Evolutionary conservation across 2,888 invertebrate species (phyloP).

Genomic region (Xylophagus ater): DNA sequence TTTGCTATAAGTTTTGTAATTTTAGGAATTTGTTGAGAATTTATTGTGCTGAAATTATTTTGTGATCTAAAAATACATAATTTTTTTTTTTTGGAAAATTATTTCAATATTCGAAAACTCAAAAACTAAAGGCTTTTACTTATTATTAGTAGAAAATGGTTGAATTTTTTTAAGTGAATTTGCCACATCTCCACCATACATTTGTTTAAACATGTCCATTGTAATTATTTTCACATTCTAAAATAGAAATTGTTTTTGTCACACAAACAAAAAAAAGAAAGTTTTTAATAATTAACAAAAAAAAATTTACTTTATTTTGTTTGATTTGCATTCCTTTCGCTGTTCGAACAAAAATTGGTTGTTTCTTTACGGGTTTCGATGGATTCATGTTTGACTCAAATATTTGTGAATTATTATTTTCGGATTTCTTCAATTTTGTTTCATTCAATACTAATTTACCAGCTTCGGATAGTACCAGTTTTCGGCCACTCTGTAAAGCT

Average conservation of each 20-base stretch:
- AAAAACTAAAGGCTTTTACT: no score
- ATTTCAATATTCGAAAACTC: neutral
- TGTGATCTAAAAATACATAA: neutral
- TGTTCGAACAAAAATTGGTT: slow-evolving; percentile 6
- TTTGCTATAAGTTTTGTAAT: slow-evolving; percentile 3
- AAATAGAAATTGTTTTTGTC: slow-evolving; percentile 3
- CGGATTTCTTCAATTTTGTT: slow-evolving; percentile 20
- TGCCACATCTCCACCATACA: slow-evolving; percentile 29
- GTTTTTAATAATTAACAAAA: no score
- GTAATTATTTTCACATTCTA: slow-evolving; percentile 37
- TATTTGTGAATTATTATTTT: neutral
- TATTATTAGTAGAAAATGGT: no score
- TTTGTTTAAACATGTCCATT: slow-evolving; percentile 34
- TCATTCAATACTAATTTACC: slow-evolving; percentile 63
- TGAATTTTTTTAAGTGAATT: slow-evolving; percentile 31
- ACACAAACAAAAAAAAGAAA: no score
- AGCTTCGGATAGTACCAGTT: slow-evolving; percentile 73
- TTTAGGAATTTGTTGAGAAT: neutral
- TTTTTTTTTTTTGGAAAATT: neutral
- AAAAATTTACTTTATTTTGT: slow-evolving; percentile 8
- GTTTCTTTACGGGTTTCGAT: neutral
- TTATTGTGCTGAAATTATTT: neutral
- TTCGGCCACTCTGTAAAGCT: slow-evolving; percentile 76
- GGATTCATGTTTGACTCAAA: neutral
- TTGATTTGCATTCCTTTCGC: slow-evolving; percentile 10